A percentile compares a stretch with the other conserved stretches of the same genome.
Evolutionary conservation across 2,797 vertebrate species (phyloP).

Genomic region (Fistularia commersonii): DNA sequence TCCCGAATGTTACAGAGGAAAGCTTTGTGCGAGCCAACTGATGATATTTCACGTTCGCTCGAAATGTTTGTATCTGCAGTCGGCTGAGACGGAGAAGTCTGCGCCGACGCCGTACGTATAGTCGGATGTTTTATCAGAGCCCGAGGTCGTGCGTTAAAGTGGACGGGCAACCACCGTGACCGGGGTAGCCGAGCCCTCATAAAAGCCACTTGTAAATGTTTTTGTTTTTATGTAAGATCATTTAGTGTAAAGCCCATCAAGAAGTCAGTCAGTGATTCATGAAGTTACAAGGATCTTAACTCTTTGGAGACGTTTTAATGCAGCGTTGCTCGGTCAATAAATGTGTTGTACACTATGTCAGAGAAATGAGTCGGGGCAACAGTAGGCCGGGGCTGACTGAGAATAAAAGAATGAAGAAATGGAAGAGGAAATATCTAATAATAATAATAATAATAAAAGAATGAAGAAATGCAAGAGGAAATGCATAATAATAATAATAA

Average conservation of each 20-base stretch:
- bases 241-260: slow-evolving; percentile 3
- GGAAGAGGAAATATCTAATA: too few species aligned
- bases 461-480: too few species aligned
- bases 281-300: slow-evolving; percentile 6
- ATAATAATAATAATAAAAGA: too few species aligned
- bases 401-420: too few species aligned
- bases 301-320: not conserved
- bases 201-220: slow-evolving; percentile 20
- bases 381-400: too few species aligned
- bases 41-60: slow-evolving; percentile 23
- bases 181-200: slow-evolving; percentile 5
- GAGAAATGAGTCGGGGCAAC: too few species aligned
- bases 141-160: slow-evolving; percentile 22
- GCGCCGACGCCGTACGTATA: slow-evolving; percentile 12
- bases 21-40: slow-evolving; percentile 12
- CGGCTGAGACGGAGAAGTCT: slow-evolving; percentile 23
- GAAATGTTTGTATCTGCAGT: slow-evolving; percentile 29
- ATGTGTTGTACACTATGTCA: not conserved
- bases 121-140: slow-evolving; percentile 13
- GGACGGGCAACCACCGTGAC: slow-evolving; percentile 13
- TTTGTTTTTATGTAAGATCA: slow-evolving; percentile 13
- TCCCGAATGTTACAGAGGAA: slow-evolving; percentile 10
- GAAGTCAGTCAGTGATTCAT: slow-evolving; percentile 8
- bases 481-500: too few species aligned
- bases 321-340: not conserved